Percentiles rank a stretch among this genome's conserved stretches.
phyloP scores from a whole-genome alignment of 2,113 vertebrate species.

The Centrocercus urophasianus region DNA sequence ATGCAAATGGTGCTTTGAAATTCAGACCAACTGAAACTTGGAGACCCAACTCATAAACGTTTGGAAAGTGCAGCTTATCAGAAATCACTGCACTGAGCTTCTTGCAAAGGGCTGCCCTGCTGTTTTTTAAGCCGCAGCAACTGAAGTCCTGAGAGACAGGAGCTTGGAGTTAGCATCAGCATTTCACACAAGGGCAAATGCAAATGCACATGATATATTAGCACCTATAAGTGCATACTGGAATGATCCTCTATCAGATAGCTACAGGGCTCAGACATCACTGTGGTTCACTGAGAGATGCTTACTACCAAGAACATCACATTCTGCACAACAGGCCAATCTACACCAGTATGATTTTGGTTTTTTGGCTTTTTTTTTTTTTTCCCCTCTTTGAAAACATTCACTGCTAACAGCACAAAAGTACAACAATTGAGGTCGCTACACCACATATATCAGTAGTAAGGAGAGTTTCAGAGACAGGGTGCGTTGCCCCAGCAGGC shows the following conservation, averaged over 20 bases:
- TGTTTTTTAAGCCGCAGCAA: neutral
- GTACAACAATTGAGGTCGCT: neutral
- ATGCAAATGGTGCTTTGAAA: neutral
- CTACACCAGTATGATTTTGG: rapidly evolving
- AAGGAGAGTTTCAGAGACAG: neutral
- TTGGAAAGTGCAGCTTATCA: neutral
- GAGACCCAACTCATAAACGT: neutral
- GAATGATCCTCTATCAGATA: neutral
- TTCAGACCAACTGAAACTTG: neutral
- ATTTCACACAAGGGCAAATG: neutral
- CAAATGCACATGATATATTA: neutral
- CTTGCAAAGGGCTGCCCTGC: neutral
- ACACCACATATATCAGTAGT: rapidly evolving
- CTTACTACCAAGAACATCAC: rapidly evolving
- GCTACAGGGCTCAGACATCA: too few species aligned
- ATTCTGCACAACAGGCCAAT: neutral
- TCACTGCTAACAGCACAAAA: neutral
- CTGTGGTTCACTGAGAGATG: rapidly evolving
- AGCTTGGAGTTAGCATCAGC: neutral
- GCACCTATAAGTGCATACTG: rapidly evolving
- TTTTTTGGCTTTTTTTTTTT: too few species aligned
- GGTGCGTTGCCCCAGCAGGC: neutral
- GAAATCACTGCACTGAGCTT: neutral
- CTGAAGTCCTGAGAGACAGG: neutral
- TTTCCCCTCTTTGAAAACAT: neutral